Evolutionary conservation across 2,888 invertebrate species (phyloP).

Genomic region (Seira musarum): DNA sequence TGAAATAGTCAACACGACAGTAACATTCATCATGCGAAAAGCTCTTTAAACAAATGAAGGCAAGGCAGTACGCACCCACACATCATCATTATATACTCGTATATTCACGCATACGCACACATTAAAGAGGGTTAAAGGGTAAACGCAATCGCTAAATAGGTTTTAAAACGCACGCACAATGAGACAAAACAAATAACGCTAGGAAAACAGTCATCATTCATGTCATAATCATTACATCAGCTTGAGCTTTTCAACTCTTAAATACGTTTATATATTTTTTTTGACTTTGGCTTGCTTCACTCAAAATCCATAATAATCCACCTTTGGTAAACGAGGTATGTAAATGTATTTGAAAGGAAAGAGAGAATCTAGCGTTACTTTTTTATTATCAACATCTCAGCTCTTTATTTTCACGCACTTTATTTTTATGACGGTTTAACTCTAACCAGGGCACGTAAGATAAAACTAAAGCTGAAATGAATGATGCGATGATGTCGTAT

Average conservation of each 20-base stretch:
- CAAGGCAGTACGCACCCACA: not conserved
- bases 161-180: not conserved
- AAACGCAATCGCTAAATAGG: not conserved
- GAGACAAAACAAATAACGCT: not conserved
- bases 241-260: no score
- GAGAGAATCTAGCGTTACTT: not conserved
- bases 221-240: not conserved
- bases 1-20: no score
- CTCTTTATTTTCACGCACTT: constrained; percentile 29
- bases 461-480: no score
- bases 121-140: not conserved
- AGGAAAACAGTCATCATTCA: not conserved
- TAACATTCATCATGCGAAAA: no score
- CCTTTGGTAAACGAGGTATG: not conserved
- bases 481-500: not conserved
- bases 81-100: not conserved
- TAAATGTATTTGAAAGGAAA: not conserved
- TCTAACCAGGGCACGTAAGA: not conserved
- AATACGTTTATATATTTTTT: no score
- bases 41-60: not conserved
- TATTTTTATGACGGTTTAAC: constrained; percentile 38
- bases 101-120: not conserved
- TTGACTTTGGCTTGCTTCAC: no score
- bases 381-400: not conserved
- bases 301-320: not conserved